A percentile compares a stretch with the other conserved stretches of the same genome.
These are phyloP conservation scores for Helarctos malayanus DNA, from an alignment of 2,797 vertebrate species.

Conservation along the genomic window DNA sequence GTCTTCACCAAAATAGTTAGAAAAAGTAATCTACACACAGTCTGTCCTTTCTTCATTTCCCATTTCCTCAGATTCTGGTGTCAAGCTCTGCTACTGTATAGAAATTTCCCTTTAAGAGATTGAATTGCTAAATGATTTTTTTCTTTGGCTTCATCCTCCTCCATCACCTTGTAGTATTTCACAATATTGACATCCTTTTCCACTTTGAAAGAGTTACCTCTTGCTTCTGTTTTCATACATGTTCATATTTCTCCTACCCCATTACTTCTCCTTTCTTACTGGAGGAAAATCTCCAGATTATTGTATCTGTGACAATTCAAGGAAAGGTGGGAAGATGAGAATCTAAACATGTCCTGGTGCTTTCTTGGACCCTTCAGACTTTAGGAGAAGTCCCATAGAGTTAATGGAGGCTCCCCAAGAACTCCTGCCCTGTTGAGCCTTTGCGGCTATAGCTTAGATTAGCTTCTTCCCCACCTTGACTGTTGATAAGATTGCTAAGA, in stretches of 20 bases:
- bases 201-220: not conserved
- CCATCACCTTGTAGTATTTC: not conserved
- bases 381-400: not conserved
- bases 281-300: not conserved
- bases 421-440: not conserved
- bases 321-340: not conserved
- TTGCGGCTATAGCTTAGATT: not conserved
- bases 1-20: not conserved
- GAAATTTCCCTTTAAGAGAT: not conserved
- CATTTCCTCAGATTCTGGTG: not conserved
- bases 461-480: not conserved
- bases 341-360: not conserved
- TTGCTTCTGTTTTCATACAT: not conserved
- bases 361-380: not conserved
- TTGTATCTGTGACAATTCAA: not conserved
- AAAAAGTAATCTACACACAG: not conserved
- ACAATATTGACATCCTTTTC: not conserved
- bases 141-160: not conserved
- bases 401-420: not conserved
- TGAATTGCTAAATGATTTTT: not conserved
- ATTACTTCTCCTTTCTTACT: not conserved
- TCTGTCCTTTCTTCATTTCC: constrained; percentile 9
- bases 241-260: not conserved
- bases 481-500: not conserved
- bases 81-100: not conserved